Conservation (phyloP, 2,113 vertebrate genomes). For the Mionectes macconnelli region DNA sequence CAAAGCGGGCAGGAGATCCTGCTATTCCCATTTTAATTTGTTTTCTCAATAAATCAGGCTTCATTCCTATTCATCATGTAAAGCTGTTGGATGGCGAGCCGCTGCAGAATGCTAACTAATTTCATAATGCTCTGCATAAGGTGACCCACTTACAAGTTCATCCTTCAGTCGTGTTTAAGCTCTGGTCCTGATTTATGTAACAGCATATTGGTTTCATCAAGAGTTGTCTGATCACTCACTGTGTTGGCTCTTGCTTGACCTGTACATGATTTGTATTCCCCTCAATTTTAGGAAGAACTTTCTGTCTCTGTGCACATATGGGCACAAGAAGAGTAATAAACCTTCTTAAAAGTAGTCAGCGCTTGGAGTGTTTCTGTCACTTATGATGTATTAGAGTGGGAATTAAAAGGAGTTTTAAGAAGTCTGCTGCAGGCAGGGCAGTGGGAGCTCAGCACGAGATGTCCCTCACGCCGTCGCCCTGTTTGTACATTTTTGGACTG, state of each 20-base stretch:
- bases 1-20: neutral
- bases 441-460: neutral
- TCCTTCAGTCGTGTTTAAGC: conserved; percentile 56
- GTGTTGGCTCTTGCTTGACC: conserved; percentile 40
- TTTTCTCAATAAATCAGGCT: conserved; percentile 59
- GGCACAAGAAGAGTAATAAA: neutral
- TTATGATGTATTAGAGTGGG: neutral
- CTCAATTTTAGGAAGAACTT: neutral
- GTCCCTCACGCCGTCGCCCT: neutral
- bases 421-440: neutral
- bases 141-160: conserved; percentile 70
- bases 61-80: conserved; percentile 51
- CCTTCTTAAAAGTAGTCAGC: neutral
- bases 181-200: conserved; percentile 69
- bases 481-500: neutral
- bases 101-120: conserved; percentile 65
- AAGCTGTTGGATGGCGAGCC: conserved; percentile 53
- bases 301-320: conserved; percentile 9
- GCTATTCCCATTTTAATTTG: conserved; percentile 37
- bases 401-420: neutral
- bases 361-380: neutral
- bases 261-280: conserved; percentile 54
- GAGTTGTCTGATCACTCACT: conserved; percentile 35
- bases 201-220: conserved; percentile 68
- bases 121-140: conserved; percentile 68